Evolutionary conservation across 2,113 vertebrate species (phyloP).

Genomic region (Strix uralensis): DNA sequence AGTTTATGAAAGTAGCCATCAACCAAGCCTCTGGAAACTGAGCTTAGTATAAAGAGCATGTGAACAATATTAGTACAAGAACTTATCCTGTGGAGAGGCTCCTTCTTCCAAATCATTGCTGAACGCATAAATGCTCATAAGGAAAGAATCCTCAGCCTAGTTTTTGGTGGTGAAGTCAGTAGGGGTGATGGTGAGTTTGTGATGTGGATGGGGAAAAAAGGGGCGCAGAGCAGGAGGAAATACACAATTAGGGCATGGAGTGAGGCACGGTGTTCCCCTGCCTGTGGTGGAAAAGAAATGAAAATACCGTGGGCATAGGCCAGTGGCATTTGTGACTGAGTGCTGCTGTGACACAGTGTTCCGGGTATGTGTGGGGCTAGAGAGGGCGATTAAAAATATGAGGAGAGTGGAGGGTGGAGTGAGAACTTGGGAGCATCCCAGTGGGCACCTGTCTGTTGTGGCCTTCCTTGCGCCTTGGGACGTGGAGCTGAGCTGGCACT

Average conservation of each 20-base stretch:
- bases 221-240: not conserved
- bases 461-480: not conserved
- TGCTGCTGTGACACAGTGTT: not conserved
- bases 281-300: not conserved
- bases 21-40: not conserved
- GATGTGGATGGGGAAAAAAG: not conserved
- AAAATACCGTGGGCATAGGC: not conserved
- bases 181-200: not conserved
- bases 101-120: not conserved
- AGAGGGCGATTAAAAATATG: not conserved
- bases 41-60: not conserved
- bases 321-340: not conserved
- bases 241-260: accelerated
- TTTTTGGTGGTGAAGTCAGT: not conserved
- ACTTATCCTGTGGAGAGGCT: not conserved
- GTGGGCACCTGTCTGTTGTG: not conserved
- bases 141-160: not conserved
- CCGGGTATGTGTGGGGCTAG: not conserved
- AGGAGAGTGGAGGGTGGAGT: not conserved
- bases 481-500: not conserved
- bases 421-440: not conserved
- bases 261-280: not conserved
- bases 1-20: not conserved
- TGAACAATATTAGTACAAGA: not conserved
- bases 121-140: not conserved